Base-by-base conservation (phyloP, 2,888 invertebrate genomes). In the Orthonychiurus folsomi region DNA sequence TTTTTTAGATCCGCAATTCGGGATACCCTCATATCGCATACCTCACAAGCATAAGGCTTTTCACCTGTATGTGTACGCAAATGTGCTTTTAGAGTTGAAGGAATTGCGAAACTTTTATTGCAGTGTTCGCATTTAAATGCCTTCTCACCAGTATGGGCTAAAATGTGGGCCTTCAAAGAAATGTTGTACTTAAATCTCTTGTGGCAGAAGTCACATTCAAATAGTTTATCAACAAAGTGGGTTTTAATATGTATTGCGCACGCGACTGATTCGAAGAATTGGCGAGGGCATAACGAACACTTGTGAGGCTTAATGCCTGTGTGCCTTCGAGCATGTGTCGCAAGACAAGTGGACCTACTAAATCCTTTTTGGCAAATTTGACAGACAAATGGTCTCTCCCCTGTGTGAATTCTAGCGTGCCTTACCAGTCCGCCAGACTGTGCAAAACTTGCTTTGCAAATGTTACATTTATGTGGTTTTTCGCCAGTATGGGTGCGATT, bases 11-110 rank as follows among this genome's bases (percentile, higher is more conserved):
- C n/a, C n/a, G n/a, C n/a, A n/a, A n/a, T n/a, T n/a, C n/a, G n/a
- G n/a, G n/a, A n/a, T n/a, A n/a, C n/a, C n/a, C n/a, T 47, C 48
- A 15, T 47, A 47, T 47, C 15, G 56, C 56, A 56, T 56, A 21
- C n/a, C 5, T 56, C 9, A 25, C 56, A 56, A n/a, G 18, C 5
- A 27, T 24, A 56, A n/a, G 56, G 56, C 26, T 25, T 56, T 23
- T 24, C 24, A 18, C 24, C 26, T 23, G 56, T 24, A 23, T 56
- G 56, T 20, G 27, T 27, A 21, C 23, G 26, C 23, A n/a, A 9
- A 27, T 56, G 56, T 9, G 5, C 5, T 5, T 5, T 56, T n/a
- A 56, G 24, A 12, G 18, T n/a, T 12, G 3, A 12, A 3, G n/a
- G 9, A 5, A 9, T 5, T 24, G 25, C 18, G n/a, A 20, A 56